Percentiles rank a stretch among this genome's conserved stretches.
Evolutionary conservation across 2,113 vertebrate species (phyloP).

Genomic region (Agapornis roseicollis): DNA sequence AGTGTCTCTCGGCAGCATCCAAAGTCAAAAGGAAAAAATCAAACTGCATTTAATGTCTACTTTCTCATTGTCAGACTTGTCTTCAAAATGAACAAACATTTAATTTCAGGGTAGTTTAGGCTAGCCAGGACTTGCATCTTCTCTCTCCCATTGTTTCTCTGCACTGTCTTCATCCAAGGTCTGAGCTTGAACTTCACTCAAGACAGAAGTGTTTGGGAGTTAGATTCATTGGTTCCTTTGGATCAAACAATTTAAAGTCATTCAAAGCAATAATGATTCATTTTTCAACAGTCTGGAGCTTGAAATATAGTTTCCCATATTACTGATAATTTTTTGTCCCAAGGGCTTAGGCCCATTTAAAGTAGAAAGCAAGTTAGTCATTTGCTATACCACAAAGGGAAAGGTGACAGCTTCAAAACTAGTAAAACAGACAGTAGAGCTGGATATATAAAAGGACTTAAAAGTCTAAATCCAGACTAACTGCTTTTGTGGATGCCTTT

Average conservation of each 20-base stretch:
- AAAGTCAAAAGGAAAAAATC: neutral
- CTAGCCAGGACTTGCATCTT: neutral
- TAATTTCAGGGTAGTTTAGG: neutral
- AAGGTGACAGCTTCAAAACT: neutral
- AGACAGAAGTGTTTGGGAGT: neutral
- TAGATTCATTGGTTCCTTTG: neutral
- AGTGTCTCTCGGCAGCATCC: constrained; percentile 49
- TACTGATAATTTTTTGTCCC: neutral
- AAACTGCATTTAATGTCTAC: neutral
- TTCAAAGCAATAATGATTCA: neutral
- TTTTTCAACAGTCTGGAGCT: neutral
- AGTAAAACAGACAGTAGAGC: neutral
- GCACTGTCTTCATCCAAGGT: neutral
- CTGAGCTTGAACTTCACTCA: neutral
- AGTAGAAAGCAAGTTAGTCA: neutral
- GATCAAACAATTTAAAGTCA: neutral
- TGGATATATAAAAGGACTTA: neutral
- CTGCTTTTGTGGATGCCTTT: neutral
- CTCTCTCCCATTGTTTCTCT: neutral
- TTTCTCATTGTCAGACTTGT: neutral
- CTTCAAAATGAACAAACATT: neutral
- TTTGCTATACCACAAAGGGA: neutral
- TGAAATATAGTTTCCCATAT: neutral
- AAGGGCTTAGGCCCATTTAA: neutral
- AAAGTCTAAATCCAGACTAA: neutral